A percentile compares a stretch with the other conserved stretches of the same genome.
Conservation (phyloP, 2,888 invertebrate genomes). For the Oeneis ivallda region DNA sequence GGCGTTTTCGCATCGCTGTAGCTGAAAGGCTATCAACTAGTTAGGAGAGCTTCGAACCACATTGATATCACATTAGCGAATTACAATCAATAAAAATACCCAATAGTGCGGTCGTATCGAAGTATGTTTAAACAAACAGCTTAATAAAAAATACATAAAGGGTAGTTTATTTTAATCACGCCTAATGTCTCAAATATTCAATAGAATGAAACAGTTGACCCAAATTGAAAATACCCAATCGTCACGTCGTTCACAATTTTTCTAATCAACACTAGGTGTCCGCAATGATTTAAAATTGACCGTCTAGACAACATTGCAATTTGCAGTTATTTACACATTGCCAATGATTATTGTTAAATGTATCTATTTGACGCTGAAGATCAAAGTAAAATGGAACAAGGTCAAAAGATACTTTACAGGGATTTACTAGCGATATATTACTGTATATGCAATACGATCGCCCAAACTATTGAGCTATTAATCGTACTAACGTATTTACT, state of each 20-base stretch:
- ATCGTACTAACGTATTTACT: not conserved
- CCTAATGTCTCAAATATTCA: conserved; percentile 44
- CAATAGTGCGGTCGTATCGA: not conserved
- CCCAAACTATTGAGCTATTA: not conserved
- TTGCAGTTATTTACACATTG: conserved; percentile 56
- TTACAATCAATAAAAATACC: not conserved
- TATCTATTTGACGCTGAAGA: conserved; percentile 28
- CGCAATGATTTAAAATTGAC: conserved; percentile 60
- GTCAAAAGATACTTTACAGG: conserved; percentile 37
- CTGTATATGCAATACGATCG: not conserved
- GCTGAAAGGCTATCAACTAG: not conserved
- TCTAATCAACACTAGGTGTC: conserved; percentile 60
- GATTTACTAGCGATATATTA: conserved; percentile 19
- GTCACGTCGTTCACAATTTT: conserved; percentile 45
- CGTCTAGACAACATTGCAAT: conserved; percentile 67
- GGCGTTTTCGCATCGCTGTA: not conserved
- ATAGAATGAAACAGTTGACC: conserved; percentile 50
- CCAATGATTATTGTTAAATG: conserved; percentile 44
- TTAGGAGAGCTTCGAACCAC: not conserved
- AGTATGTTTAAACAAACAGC: conserved; percentile 1
- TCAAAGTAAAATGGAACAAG: conserved; percentile 43
- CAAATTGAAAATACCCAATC: conserved; percentile 53
- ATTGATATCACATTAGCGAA: not conserved
- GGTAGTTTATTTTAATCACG: conserved; percentile 25
- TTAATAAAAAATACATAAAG: conserved; percentile 25